These are phyloP conservation scores for Mobula birostris DNA, from an alignment of 2,113 vertebrate species.

Conservation along the genomic window DNA sequence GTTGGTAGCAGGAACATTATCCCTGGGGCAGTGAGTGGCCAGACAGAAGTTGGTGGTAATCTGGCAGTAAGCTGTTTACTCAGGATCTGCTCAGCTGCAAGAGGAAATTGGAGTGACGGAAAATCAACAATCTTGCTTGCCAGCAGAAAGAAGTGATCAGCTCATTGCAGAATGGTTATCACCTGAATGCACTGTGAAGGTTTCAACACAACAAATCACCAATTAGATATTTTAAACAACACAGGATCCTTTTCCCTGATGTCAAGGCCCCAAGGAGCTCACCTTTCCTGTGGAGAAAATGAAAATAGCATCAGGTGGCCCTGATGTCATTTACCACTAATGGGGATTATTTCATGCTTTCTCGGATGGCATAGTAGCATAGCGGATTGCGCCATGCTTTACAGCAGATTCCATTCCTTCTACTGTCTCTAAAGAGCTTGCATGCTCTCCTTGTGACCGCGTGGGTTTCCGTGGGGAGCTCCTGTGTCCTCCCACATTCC, in stretches of 20 bases:
- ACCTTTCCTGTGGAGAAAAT: background rate
- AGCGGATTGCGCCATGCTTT: no score
- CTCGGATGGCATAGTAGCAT: no score
- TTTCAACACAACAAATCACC: background rate
- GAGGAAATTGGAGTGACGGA: background rate
- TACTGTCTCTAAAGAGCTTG: no score
- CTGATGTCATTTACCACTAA: background rate
- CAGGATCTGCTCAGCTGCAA: background rate
- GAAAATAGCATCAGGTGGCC: background rate
- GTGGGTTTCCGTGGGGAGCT: no score
- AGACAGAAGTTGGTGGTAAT: background rate
- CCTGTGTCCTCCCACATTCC: no score
- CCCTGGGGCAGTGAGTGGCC: background rate
- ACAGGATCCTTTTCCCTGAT: background rate
- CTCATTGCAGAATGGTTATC: background rate
- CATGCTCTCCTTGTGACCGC: no score
- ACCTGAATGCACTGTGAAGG: background rate
- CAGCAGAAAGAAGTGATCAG: background rate
- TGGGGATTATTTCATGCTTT: background rate
- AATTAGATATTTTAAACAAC: background rate
- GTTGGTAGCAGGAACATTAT: background rate
- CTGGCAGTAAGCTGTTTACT: background rate
- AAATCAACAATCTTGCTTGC: background rate
- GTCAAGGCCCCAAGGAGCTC: background rate
- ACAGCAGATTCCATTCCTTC: no score